phyloP scores from a whole-genome alignment of 2,113 vertebrate species.

The Ictalurus punctatus region DNA sequence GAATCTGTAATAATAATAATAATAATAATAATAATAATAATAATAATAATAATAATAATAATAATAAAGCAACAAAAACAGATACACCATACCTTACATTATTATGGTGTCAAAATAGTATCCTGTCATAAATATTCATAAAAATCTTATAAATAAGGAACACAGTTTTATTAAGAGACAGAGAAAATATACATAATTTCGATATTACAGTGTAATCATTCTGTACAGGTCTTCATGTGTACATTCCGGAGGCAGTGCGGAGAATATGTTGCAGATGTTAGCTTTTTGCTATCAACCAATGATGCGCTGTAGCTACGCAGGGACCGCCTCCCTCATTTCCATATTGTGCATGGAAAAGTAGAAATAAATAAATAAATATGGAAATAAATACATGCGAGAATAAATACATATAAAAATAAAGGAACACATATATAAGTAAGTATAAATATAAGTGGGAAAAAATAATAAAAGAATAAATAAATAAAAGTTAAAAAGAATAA shows the following conservation, averaged over 20 bases:
- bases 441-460: no score
- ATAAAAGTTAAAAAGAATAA: no score
- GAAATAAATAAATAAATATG: no score
- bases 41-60: no score
- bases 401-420: no score
- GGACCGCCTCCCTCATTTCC: no score
- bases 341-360: no score
- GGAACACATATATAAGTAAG: no score
- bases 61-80: not conserved
- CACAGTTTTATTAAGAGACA: not conserved
- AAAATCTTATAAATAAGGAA: not conserved
- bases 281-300: not conserved
- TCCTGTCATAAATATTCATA: not conserved
- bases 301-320: no score
- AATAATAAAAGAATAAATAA: no score
- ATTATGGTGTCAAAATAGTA: not conserved
- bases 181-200: not conserved
- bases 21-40: no score
- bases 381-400: no score
- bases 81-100: not conserved
- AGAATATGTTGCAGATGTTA: not conserved
- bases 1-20: not conserved
- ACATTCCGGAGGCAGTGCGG: not conserved
- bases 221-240: not conserved
- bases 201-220: not conserved